Conservation (phyloP, 2,113 vertebrate species). For the Atherinomorus stipes region DNA sequence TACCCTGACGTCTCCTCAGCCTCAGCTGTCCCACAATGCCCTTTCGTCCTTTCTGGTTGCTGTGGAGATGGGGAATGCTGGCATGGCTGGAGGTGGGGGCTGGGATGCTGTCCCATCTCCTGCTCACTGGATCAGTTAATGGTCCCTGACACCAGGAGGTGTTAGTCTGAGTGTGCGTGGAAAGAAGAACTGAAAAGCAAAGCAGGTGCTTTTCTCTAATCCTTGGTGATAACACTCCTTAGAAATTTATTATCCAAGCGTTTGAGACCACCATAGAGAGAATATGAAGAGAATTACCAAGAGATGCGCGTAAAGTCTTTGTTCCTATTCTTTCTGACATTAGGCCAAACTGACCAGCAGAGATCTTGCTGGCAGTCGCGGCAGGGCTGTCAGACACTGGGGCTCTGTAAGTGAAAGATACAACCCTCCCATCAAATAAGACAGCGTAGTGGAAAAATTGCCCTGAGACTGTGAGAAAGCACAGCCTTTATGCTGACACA, state of each 20-base stretch:
- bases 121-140: conserved; percentile 47
- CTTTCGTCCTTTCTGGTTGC: conserved; percentile 45
- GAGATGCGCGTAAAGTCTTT: conserved; percentile 31
- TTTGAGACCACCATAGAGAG: conserved; percentile 31
- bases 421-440: conserved; percentile 20
- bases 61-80: conserved; percentile 51
- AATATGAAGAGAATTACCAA: conserved; percentile 19
- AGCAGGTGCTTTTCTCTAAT: conserved; percentile 31
- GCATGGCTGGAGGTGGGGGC: conserved; percentile 47
- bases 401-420: conserved; percentile 14
- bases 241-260: conserved; percentile 49
- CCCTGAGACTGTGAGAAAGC: conserved; percentile 19
- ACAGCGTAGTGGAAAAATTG: conserved; percentile 19
- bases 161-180: conserved; percentile 17
- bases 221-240: conserved; percentile 43
- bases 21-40: conserved; percentile 35
- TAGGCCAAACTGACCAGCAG: conserved; percentile 48
- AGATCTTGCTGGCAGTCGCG: conserved; percentile 46
- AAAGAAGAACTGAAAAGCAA: conserved; percentile 1
- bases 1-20: conserved; percentile 11
- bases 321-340: conserved; percentile 36
- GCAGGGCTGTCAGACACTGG: conserved; percentile 24
- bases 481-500: conserved; percentile 22
- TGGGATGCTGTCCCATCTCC: conserved; percentile 48
- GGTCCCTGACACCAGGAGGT: conserved; percentile 25